Percentiles rank a stretch among this genome's conserved stretches.
Conservation (phyloP, 1,140 invertebrate species). For the Pollicipes pollicipes region DNA sequence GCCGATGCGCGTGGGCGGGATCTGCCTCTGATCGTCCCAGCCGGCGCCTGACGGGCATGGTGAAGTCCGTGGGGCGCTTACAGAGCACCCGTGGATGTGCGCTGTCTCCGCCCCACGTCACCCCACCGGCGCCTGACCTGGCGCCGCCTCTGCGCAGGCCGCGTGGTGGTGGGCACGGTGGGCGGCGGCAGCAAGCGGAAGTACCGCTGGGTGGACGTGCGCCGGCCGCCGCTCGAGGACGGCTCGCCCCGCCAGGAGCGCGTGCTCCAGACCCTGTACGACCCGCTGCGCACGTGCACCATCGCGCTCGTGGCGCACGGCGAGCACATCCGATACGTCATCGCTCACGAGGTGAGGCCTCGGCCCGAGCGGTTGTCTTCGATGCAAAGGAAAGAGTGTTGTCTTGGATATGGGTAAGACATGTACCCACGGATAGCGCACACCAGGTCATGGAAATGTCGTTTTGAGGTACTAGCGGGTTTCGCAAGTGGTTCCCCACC, state of each 20-base stretch:
- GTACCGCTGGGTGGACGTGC: conserved; percentile 79
- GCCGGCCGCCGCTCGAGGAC: conserved; percentile 37
- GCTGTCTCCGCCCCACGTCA: not conserved
- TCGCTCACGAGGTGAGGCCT: conserved; percentile 19
- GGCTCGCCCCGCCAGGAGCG: conserved; percentile 27
- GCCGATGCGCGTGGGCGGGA: not conserved
- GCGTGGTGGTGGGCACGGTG: conserved; percentile 52
- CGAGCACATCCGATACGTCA: conserved; percentile 38
- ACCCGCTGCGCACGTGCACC: conserved; percentile 56
- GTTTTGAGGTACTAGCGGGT: too few species aligned
- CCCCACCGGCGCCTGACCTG: too few species aligned
- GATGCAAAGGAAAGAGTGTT: too few species aligned
- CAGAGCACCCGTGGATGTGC: not conserved
- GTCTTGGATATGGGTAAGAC: too few species aligned
- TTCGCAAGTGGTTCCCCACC: too few species aligned
- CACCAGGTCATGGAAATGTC: too few species aligned
- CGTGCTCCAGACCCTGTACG: conserved; percentile 41
- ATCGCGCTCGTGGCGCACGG: conserved; percentile 65
- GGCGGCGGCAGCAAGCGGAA: conserved; percentile 87
- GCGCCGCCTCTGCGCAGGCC: not conserved
- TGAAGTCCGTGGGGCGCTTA: not conserved
- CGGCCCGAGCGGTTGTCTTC: too few species aligned
- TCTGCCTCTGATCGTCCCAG: too few species aligned
- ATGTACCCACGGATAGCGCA: too few species aligned
- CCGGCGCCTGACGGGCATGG: not conserved